Evolutionary conservation across 2,797 vertebrate genomes (phyloP), one percentile per base, ranked within the genome.

Genomic region (Rhinophrynus dorsalis): DNA sequence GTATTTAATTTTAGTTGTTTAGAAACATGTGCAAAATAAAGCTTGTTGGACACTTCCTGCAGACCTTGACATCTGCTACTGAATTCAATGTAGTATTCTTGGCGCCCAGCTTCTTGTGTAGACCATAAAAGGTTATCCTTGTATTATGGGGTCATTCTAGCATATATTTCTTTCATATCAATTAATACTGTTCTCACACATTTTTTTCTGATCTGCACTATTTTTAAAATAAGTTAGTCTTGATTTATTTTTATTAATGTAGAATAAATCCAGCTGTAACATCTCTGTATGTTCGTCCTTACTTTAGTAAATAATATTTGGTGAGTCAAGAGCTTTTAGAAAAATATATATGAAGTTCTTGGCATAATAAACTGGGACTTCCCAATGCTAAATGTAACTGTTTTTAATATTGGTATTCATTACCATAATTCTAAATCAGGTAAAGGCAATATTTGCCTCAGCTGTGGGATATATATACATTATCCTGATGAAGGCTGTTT

Each of bases 1-100:
- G 76, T 81, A 76, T 82, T 88, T 54, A n/a, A 0, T 82, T 88
- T 82, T 82, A 79, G 75, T 84, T 83, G 76, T 78, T 85, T 75
- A 81, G 78, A 62, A 86, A 83, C 82, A 86, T 79, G 79, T 84
- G 80, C 76, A 82, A 82, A 89, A 86, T 85, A 85, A 84, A 88
- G 80, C 84, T 83, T 82, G 80, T 81, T 88, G 86, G 86, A 87
- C 84, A 79, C 73, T 86, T 89, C 84, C 75, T 55, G 51, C 76
- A 83, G 82, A 85, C 78, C 78, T 78, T 83, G 81, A 85, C 84
- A 87, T 89, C 86, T 90, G 86, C 72, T 79, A 72, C 81, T 73
- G 76, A 77, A 82, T 82, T 81, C 74, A 58, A 75, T 6, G 68
- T 79, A 64, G 55, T 60, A 23, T 56, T 77, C 77, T 74, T 77